These are phyloP conservation scores for Rhabdomys dilectus DNA, from an alignment of 2,113 vertebrate genomes.

Conservation along the genomic window DNA sequence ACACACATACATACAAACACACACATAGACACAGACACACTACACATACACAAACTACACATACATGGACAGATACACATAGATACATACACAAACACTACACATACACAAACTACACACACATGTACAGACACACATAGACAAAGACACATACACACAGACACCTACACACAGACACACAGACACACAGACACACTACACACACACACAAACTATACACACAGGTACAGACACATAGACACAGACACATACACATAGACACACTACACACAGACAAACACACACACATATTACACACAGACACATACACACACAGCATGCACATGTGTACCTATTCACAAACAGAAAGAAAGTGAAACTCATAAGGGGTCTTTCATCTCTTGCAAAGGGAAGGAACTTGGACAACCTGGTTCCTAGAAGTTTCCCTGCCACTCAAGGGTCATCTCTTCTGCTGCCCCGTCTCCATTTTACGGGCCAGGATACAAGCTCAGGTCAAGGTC, in stretches of 20 bases:
- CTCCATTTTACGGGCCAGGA: not conserved
- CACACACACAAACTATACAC: not conserved
- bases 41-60: too few species aligned
- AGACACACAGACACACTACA: not conserved
- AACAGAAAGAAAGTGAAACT: not conserved
- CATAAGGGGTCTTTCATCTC: not conserved
- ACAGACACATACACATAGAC: not conserved
- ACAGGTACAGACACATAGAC: not conserved
- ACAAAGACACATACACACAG: too few species aligned
- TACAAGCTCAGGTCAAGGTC: not conserved
- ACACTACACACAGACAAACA: not conserved
- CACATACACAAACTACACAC: not conserved
- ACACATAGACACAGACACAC: not conserved
- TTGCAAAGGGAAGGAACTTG: not conserved
- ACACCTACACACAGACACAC: too few species aligned
- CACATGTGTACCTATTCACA: not conserved
- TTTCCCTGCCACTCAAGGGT: not conserved
- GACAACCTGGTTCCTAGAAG: not conserved
- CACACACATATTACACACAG: not conserved
- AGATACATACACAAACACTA: not conserved
- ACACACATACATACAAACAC: not conserved
- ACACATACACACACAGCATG: not conserved
- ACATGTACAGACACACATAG: too few species aligned
- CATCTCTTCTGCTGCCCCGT: fast-evolving
- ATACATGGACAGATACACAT: not conserved